Base-by-base conservation (phyloP, 2,797 vertebrate species). In the Allobates femoralis region DNA sequence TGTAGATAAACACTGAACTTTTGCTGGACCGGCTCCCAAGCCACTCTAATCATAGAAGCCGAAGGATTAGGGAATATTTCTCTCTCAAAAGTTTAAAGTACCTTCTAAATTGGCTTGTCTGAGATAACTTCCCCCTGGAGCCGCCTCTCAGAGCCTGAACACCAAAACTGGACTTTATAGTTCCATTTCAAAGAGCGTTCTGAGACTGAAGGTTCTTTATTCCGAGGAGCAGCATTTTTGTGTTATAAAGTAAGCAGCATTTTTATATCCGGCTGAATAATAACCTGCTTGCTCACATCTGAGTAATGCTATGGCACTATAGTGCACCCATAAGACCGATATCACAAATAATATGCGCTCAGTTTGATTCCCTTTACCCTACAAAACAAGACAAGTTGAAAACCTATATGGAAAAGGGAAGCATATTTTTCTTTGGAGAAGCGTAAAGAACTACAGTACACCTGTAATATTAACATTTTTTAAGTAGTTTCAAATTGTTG, bases 1-100 rank as follows among this genome's bases (percentile, higher is more conserved):
- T 83, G 69, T 75, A 83, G 81, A 83, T 83, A 83, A 83, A 83
- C 81, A 83, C 69, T 75, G 81, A 75, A 83, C 81, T 83, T 73
- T 18, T 74, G 67, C 81, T 83, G 67, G 81, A 74, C 81, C 55
- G 30, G 69, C 69, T 75, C 81, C 81, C 81, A 62, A 83, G 58
- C 53, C 55, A 50, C 81, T 83, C 69, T 83, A 83, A 83, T 83
- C 81, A 83, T 75, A 83, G 81, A 60, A 75, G 81, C 55, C 3
- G 62, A 83, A 74, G 81, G 81, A 83, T 83, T 83, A 83, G 69
- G 81, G 81, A 83, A 83, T 83, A 83, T 75, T 83, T 75, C 53
- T 83, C 55, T 75, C 55, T 83, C 23, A 30, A 62, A 83, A 83
- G 81, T 83, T 83, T 26, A 83, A 83, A 83, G 55, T 75, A 83